Conservation (phyloP, 2,113 vertebrate genomes). For the Vulpes vulpes region DNA sequence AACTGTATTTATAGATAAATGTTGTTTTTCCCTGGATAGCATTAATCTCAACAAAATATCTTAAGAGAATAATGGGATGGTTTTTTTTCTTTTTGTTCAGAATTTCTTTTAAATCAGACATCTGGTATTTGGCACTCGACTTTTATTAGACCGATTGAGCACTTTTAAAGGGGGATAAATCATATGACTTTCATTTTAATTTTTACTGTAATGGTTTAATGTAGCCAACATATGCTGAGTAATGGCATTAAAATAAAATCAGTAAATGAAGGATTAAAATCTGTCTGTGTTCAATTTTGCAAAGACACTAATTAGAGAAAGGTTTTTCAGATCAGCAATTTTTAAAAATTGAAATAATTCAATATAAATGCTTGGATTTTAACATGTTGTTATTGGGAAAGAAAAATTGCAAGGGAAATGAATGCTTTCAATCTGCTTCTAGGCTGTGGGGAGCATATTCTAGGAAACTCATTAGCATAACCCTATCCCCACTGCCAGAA, state of each 20-base stretch:
- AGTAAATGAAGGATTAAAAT: slow-evolving; percentile 78
- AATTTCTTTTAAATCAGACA: slow-evolving; percentile 80
- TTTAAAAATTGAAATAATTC: slow-evolving; percentile 54
- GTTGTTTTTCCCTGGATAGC: slow-evolving; percentile 25
- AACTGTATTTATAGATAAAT: slow-evolving; percentile 32
- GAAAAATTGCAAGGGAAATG: slow-evolving; percentile 44
- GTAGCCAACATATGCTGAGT: slow-evolving; percentile 81
- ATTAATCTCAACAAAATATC: slow-evolving; percentile 65
- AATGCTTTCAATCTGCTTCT: slow-evolving; percentile 21
- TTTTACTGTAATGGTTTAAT: slow-evolving; percentile 83
- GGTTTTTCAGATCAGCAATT: slow-evolving; percentile 61
- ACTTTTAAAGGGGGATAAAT: slow-evolving; percentile 81
- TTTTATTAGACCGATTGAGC: slow-evolving; percentile 79
- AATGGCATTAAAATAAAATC: slow-evolving; percentile 82
- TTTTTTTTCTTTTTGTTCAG: slow-evolving; percentile 59
- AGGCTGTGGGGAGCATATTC: background rate
- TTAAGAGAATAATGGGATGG: slow-evolving; percentile 63
- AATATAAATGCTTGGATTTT: slow-evolving; percentile 65
- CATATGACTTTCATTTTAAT: slow-evolving; percentile 85
- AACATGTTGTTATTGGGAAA: slow-evolving; percentile 44
- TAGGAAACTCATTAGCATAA: background rate
- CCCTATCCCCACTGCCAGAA: background rate
- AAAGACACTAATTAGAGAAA: slow-evolving; percentile 78
- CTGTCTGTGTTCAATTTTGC: slow-evolving; percentile 76
- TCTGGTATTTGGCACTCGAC: slow-evolving; percentile 81